These are phyloP conservation scores for Hirudo medicinalis DNA, from an alignment of 1,140 invertebrate species.

Conservation along the genomic window DNA sequence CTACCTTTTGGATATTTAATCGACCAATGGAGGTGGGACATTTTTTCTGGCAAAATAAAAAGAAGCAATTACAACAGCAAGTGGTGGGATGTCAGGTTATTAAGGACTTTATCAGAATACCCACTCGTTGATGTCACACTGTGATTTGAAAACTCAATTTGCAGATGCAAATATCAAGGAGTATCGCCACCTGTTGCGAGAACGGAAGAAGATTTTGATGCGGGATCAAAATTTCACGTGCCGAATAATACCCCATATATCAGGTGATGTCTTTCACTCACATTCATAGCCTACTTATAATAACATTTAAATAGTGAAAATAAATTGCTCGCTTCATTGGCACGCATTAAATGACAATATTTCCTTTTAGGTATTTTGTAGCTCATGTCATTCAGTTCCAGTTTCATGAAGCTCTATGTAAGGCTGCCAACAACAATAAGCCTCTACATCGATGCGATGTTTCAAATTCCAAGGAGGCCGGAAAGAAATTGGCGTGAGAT, in stretches of 20 bases:
- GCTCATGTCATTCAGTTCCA: conserved; percentile 80
- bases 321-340: background rate
- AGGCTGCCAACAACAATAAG: conserved; percentile 53
- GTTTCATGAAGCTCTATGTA: conserved; percentile 67
- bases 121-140: too few relatives aligned
- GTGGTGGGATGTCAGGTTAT: background rate
- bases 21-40: too few relatives aligned
- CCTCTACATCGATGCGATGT: conserved; percentile 53
- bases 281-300: background rate
- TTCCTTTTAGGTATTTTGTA: conserved; percentile 68
- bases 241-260: conserved; percentile 31
- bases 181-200: conserved; percentile 33
- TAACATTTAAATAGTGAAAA: background rate
- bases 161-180: conserved; percentile 33
- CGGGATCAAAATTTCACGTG: conserved; percentile 33
- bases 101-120: too few relatives aligned
- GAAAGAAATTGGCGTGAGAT: conserved; percentile 37
- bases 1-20: conserved; percentile 49
- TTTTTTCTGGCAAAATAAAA: too few relatives aligned
- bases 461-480: conserved; percentile 61
- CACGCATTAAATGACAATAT: background rate
- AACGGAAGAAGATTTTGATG: conserved; percentile 28
- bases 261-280: conserved; percentile 24
- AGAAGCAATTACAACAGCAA: conserved; percentile 60
- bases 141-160: too few relatives aligned